These are phyloP conservation scores for Caiman crocodilus DNA, from an alignment of 2,797 vertebrate genomes.

Conservation along the genomic window DNA sequence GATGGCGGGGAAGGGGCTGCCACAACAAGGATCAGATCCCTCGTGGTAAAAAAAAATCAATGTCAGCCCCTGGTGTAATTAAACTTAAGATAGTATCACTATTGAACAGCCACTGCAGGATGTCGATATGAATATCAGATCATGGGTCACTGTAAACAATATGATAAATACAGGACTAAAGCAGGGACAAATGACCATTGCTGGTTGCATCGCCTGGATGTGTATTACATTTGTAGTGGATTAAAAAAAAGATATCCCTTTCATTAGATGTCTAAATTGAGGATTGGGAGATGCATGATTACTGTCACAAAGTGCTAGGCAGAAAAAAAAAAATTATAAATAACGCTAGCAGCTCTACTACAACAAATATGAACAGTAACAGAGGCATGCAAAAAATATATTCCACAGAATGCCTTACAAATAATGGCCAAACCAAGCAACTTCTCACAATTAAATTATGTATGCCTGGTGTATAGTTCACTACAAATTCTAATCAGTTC, in stretches of 20 bases:
- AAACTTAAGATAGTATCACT: background rate
- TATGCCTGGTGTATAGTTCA: constrained; percentile 71
- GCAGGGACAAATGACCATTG: constrained; percentile 10
- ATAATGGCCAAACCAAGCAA: constrained; percentile 69
- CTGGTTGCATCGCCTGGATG: background rate
- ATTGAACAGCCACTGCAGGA: background rate
- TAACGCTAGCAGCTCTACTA: constrained; percentile 63
- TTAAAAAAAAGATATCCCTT: constrained; percentile 42
- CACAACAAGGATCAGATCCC: too few relatives aligned
- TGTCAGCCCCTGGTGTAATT: constrained; percentile 5
- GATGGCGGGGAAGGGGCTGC: too few relatives aligned
- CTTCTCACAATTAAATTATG: constrained; percentile 78
- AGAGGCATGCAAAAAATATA: constrained; percentile 66
- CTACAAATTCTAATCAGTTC: constrained; percentile 77
- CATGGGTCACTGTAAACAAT: background rate
- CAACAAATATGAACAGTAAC: constrained; percentile 70
- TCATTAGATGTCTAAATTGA: constrained; percentile 25
- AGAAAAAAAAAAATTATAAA: constrained; percentile 57
- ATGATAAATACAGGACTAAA: background rate
- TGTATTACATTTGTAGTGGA: background rate
- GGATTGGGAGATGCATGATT: constrained; percentile 52
- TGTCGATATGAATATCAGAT: background rate
- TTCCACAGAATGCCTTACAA: constrained; percentile 68
- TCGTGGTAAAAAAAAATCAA: background rate
- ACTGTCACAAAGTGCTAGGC: constrained; percentile 63